Evolutionary conservation across 1,140 invertebrate genomes (phyloP), one percentile per base, ranked within the genome.

Genomic region (Acromyrmex charruanus): DNA sequence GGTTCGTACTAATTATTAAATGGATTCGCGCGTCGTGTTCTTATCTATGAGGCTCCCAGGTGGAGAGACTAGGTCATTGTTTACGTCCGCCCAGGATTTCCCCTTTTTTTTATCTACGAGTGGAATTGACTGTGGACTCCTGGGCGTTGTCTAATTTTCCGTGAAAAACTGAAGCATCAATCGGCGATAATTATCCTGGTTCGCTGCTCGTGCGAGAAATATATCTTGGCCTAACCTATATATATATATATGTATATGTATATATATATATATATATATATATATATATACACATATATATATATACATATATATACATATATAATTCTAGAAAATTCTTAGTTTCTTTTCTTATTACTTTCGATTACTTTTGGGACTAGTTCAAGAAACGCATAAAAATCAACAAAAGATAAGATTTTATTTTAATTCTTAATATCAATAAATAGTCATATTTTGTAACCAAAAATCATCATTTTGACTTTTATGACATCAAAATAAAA

Each of bases 1-100:
- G 93, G 98, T 99, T 96, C 97, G 97, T 97, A 92, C 89, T 39
- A 0, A 10, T 6, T 59, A 59, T n/a, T 21, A 58, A 9, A 12
- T 31, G 12, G 28, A 49, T 18, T 3, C 18, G 0, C 61, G 18
- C 65, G 3, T 49, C 39, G n/a, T 3, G 10, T 16, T 49, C 39
- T 69, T 21, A 12, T 49, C 14, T n/a, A 28, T n/a, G n/a, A 6
- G 21, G 31, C n/a, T 44, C 9, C 7, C 66, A 69, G 66, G 44
- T 10, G n/a, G n/a, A 69, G 9, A 14, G 9, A 44, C 16, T 3
- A 16, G 65, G 12, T 14, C 58, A 65, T 85, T 91, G 90, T 91
- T 90, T 90, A 90, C 72, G 66, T 90, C 63, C 7, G n/a, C n/a
- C 21, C 31, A 51, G 63, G 28, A 51, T 16, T 68, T 81, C 3